Conservation (phyloP, 2,797 vertebrate genomes). For the Champsocephalus esox region DNA sequence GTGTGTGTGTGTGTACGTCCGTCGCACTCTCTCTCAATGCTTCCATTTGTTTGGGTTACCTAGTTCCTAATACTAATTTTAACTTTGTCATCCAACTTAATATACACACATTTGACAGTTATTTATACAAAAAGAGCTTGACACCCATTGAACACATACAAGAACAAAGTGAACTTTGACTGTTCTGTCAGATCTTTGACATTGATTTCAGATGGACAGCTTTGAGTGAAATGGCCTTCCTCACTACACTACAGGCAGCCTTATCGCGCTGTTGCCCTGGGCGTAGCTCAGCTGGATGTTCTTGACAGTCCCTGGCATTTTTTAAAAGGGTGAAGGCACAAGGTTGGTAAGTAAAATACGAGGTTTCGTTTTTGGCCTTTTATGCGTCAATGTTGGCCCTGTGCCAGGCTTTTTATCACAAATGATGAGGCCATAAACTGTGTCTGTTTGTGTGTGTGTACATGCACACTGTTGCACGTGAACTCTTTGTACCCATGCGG, state of each 20-base stretch:
- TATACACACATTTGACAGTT: slow-evolving; percentile 17
- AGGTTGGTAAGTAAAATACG: slow-evolving; percentile 66
- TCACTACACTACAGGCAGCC: slow-evolving; percentile 19
- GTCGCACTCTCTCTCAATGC: background rate
- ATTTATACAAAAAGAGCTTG: background rate
- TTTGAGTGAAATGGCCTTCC: slow-evolving; percentile 26
- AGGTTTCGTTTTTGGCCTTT: background rate
- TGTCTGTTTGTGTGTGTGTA: slow-evolving; percentile 10
- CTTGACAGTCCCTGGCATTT: slow-evolving; percentile 58
- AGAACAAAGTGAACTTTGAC: slow-evolving; percentile 28
- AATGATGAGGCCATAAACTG: background rate
- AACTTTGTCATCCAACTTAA: slow-evolving; percentile 15
- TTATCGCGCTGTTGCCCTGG: slow-evolving; percentile 46
- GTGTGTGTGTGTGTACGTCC: slow-evolving; percentile 8
- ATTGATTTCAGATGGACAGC: slow-evolving; percentile 43
- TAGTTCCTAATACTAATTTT: background rate
- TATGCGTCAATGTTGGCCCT: no score
- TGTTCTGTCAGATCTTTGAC: slow-evolving; percentile 14
- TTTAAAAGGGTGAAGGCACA: slow-evolving; percentile 56
- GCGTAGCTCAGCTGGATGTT: slow-evolving; percentile 72
- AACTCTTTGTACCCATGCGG: slow-evolving; percentile 6
- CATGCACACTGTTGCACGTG: slow-evolving; percentile 7
- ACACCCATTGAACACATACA: slow-evolving; percentile 14
- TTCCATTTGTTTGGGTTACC: slow-evolving; percentile 22
- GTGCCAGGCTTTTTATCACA: background rate